A percentile compares a stretch with the other conserved stretches of the same genome.
These are phyloP conservation scores for Cepaea hortensis DNA, from an alignment of 2,888 invertebrate genomes.

Conservation along the genomic window DNA sequence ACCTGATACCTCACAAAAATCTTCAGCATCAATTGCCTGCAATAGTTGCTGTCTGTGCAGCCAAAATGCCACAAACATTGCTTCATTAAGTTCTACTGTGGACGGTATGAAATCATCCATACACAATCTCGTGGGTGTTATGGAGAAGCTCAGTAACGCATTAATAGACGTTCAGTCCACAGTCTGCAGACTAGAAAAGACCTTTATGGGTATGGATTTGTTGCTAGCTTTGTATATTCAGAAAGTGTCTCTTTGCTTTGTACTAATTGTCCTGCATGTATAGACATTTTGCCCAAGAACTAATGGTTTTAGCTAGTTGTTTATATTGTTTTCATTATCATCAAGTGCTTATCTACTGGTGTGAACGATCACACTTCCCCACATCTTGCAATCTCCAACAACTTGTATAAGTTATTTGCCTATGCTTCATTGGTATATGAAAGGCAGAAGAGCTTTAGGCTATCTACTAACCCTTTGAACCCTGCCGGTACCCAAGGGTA, in stretches of 20 bases:
- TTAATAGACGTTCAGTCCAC: conserved; percentile 1
- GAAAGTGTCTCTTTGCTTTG: too few relatives aligned
- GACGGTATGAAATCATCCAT: conserved; percentile 15
- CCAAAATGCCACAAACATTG: background rate
- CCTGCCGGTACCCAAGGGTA: too few relatives aligned
- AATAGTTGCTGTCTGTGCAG: too few relatives aligned
- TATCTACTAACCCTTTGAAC: background rate
- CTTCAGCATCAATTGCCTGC: background rate
- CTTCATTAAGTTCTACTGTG: conserved; percentile 16
- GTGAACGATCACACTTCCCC: too few relatives aligned
- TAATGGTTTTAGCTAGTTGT: too few relatives aligned
- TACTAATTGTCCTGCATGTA: too few relatives aligned
- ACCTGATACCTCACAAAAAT: background rate
- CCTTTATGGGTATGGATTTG: background rate
- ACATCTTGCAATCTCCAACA: too few relatives aligned
- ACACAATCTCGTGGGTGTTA: background rate
- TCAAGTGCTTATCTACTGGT: too few relatives aligned
- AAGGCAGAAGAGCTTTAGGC: background rate
- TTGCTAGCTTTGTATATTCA: too few relatives aligned
- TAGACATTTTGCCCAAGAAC: too few relatives aligned
- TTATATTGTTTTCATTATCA: too few relatives aligned
- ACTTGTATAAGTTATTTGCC: too few relatives aligned
- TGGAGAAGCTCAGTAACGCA: background rate
- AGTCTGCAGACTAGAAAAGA: conserved; percentile 21
- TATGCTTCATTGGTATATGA: background rate